phyloP scores from a whole-genome alignment of 2,797 vertebrate species.

The Thalassophryne amazonica region DNA sequence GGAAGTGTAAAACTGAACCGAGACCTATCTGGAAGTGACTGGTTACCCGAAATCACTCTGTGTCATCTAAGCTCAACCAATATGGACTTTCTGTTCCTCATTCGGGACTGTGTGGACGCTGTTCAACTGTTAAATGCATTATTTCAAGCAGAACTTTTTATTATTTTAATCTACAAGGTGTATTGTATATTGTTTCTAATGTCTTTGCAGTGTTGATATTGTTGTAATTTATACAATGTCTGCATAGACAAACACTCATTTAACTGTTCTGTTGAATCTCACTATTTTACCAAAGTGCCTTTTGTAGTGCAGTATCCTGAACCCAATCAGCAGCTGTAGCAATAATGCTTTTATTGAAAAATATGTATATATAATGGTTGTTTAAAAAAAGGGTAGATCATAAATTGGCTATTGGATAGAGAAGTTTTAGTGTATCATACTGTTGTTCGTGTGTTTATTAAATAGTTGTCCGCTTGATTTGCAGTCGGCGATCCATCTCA shows the following conservation, averaged over 20 bases:
- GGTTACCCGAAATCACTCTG: background rate
- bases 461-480: background rate
- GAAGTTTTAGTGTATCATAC: background rate
- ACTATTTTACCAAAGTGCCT: constrained; percentile 67
- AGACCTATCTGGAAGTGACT: background rate
- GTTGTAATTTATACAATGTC: constrained; percentile 15
- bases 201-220: background rate
- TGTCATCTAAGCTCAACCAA: constrained; percentile 45
- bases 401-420: constrained; percentile 40
- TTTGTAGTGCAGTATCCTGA: constrained; percentile 57
- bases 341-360: constrained; percentile 53
- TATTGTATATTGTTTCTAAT: background rate
- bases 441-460: background rate
- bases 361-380: too few relatives aligned
- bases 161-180: background rate
- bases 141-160: constrained; percentile 6
- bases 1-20: constrained; percentile 29
- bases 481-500: too few relatives aligned
- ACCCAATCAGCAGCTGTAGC: constrained; percentile 42
- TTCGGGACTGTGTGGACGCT: constrained; percentile 10
- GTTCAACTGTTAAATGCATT: constrained; percentile 1
- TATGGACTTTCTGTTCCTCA: constrained; percentile 35
- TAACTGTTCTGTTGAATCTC: constrained; percentile 29
- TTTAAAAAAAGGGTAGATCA: too few relatives aligned
- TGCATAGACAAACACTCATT: constrained; percentile 4